These are phyloP conservation scores for Ahaetulla prasina DNA, from an alignment of 2,113 vertebrate species.

Conservation along the genomic window DNA sequence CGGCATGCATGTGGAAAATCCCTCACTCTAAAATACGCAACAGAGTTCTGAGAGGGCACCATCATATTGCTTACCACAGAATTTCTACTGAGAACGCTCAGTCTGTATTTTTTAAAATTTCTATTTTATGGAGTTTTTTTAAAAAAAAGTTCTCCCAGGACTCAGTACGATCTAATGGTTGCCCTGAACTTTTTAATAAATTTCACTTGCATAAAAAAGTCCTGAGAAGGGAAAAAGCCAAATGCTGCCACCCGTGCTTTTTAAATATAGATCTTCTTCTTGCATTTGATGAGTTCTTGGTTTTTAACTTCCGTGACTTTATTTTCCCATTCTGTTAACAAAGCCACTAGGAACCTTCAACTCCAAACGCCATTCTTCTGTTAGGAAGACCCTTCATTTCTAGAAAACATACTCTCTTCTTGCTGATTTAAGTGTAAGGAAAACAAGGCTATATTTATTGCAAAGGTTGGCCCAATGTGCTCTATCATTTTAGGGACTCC, in stretches of 20 bases:
- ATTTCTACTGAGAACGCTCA: neutral
- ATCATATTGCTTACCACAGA: neutral
- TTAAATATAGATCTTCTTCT: neutral
- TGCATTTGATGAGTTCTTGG: neutral
- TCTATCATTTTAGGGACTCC: conserved; percentile 4
- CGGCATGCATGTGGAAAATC: neutral
- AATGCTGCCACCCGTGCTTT: neutral
- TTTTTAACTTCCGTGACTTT: neutral
- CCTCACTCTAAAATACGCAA: neutral
- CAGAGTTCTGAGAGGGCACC: neutral
- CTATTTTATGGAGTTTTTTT: neutral
- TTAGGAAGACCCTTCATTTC: neutral
- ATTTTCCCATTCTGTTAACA: neutral
- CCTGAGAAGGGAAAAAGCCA: neutral
- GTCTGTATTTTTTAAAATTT: neutral
- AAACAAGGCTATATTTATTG: neutral
- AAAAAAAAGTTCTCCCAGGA: neutral
- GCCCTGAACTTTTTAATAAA: neutral
- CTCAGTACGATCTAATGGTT: neutral
- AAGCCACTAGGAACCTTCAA: neutral
- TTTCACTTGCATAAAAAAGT: neutral
- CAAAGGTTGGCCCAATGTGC: neutral
- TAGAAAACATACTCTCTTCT: neutral
- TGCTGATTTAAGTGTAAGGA: neutral
- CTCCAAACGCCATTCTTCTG: neutral